phyloP scores from a whole-genome alignment of 2,888 invertebrate genomes.

The Trissolcus japonicus region DNA sequence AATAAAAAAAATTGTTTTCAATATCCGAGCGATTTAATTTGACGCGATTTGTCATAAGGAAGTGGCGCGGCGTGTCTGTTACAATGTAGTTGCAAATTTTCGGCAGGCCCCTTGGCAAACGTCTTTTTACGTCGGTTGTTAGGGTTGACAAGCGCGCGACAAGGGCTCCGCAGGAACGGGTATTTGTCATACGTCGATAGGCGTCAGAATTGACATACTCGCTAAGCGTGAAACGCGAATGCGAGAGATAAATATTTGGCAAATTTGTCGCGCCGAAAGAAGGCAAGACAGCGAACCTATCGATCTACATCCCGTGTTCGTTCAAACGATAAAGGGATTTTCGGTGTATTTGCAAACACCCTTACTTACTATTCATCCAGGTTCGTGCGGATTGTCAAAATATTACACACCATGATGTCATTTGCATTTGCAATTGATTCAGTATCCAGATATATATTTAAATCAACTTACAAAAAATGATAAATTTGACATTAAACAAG shows the following conservation, averaged over 20 bases:
- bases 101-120: constrained; percentile 49
- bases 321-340: constrained; percentile 72
- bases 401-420: constrained; percentile 42
- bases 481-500: too few species aligned
- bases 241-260: constrained; percentile 75
- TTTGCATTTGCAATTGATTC: constrained; percentile 26
- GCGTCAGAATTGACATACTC: constrained; percentile 72
- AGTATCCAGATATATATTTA: too few species aligned
- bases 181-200: constrained; percentile 75
- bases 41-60: constrained; percentile 26
- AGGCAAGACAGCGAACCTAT: constrained; percentile 58
- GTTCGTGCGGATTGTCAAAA: constrained; percentile 39
- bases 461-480: too few species aligned
- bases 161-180: constrained; percentile 61
- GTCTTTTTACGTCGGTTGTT: constrained; percentile 65
- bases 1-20: not conserved
- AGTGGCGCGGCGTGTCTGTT: constrained; percentile 52
- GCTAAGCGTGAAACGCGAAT: constrained; percentile 66
- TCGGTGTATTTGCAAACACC: constrained; percentile 66
- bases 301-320: constrained; percentile 70
- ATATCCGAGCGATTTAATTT: constrained; percentile 12
- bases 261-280: constrained; percentile 70
- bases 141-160: constrained; percentile 65
- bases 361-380: constrained; percentile 39
- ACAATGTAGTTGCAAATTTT: constrained; percentile 53